Evolutionary conservation across 2,113 vertebrate species (phyloP).

Genomic region (Antennarius striatus): DNA sequence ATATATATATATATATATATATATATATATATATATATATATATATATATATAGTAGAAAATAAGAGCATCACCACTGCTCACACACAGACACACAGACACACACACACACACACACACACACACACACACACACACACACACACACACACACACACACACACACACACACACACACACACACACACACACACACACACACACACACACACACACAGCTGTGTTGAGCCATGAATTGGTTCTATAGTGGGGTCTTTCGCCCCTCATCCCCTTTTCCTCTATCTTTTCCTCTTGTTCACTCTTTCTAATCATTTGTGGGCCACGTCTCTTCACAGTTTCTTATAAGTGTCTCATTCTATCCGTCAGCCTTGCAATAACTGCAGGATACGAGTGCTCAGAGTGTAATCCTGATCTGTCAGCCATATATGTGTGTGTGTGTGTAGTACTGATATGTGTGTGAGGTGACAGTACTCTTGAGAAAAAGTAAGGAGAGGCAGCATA

Average conservation of each 20-base stretch:
- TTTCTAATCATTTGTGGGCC: conserved; percentile 82
- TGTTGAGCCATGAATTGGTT: conserved; percentile 85
- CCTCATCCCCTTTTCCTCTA: conserved; percentile 76
- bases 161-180: conserved; percentile 37
- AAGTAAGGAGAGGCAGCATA: conserved; percentile 49
- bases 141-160: too few species aligned
- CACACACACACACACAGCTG: conserved; percentile 73
- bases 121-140: too few species aligned
- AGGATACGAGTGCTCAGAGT: conserved; percentile 77
- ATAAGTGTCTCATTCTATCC: conserved; percentile 83
- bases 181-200: conserved; percentile 35
- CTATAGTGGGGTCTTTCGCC: conserved; percentile 78
- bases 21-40: too few species aligned
- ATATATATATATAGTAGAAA: too few species aligned
- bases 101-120: too few species aligned
- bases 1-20: too few species aligned
- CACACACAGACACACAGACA: too few species aligned
- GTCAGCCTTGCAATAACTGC: conserved; percentile 79
- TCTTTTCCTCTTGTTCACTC: conserved; percentile 73
- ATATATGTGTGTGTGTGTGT: conserved; percentile 48
- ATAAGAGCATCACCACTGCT: too few species aligned
- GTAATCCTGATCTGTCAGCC: conserved; percentile 71
- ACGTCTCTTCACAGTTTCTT: conserved; percentile 80
- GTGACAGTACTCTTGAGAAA: conserved; percentile 54
- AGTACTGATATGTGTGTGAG: conserved; percentile 64